A percentile compares a stretch with the other conserved stretches of the same genome.
These are phyloP conservation scores for Shinisaurus crocodilurus DNA, from an alignment of 2,113 vertebrate genomes.

Conservation along the genomic window DNA sequence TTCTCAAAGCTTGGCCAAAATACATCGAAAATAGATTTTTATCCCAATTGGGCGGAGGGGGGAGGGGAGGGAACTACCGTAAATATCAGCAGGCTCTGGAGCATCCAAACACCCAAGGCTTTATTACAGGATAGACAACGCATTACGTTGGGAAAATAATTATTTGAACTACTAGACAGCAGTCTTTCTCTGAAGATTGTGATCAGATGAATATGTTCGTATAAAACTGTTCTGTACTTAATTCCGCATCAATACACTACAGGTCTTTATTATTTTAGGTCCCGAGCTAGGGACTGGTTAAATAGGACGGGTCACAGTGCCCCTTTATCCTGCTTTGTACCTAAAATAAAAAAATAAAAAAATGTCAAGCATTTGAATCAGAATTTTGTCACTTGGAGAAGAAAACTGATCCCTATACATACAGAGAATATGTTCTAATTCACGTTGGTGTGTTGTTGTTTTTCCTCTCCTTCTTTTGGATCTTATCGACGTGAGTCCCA, in stretches of 20 bases:
- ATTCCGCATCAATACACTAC: background rate
- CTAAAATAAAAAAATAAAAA: background rate
- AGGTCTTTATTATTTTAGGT: background rate
- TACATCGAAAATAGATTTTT: background rate
- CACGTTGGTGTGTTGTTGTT: too few relatives aligned
- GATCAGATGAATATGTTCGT: background rate
- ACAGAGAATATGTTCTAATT: background rate
- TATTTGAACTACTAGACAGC: background rate
- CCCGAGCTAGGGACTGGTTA: background rate
- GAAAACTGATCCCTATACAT: too few relatives aligned
- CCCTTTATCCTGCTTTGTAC: background rate
- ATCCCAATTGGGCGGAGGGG: background rate
- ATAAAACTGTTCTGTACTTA: background rate
- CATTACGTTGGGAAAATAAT: background rate
- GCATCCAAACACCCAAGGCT: background rate
- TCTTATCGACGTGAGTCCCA: background rate
- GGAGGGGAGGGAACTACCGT: fast-evolving
- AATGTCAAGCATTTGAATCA: background rate
- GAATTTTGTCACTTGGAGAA: background rate
- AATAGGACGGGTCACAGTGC: too few relatives aligned
- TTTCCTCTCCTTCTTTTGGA: background rate
- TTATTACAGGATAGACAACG: background rate
- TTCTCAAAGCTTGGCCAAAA: background rate
- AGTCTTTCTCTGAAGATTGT: background rate
- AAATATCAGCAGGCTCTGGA: background rate